Base-by-base conservation (phyloP, 1,140 invertebrate genomes). In the Dreissena rostriformis region DNA sequence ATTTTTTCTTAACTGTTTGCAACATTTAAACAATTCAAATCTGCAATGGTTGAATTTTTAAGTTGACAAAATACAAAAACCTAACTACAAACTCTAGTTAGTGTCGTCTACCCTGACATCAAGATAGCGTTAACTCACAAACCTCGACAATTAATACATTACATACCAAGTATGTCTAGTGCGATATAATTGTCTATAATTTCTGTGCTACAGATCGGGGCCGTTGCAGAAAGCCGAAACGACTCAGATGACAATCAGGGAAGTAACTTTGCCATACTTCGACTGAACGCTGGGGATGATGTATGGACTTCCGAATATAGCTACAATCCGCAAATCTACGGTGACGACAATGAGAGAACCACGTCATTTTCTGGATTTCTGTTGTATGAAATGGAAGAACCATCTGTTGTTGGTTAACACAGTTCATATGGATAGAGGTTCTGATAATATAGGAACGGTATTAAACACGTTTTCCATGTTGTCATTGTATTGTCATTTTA, bases 361-460 rank as follows among this genome's bases (percentile, higher is more conserved):
- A 79, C 76, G 19, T 79, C 76, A 0, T 79, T 79, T 29, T 52
- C 61, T n/a, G 76, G 76, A n/a, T 63, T 68, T 68, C n/a, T 79
- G 24, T 22, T 79, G 0, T 76, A 63, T 39, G 26, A 39, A 72
- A 5, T 19, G 24, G 19, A 72, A 17, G 26, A 51, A 39, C 39
- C 39, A 39, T 5, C 39, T 8, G 8, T 39, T 5, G 39, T 39
- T 39, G 39, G 39, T 39, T 39, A 39, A 39, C 39, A 8, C 39
- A 5, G 39, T 39, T 39, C 39, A 5, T 39, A 39, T 2, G 2
- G 2, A 39, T 39, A 39, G 39, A 39, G 8, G 2, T 39, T 39
- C 39, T 8, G 39, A 39, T 39, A 39, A 5, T 8, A 8, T 39
- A 39, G 8, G 2, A 39, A 39, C 39, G 39, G 39, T 39, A 39